Evolutionary conservation across 2,888 invertebrate genomes (phyloP).

Genomic region (Acanthosepion esculentum): DNA sequence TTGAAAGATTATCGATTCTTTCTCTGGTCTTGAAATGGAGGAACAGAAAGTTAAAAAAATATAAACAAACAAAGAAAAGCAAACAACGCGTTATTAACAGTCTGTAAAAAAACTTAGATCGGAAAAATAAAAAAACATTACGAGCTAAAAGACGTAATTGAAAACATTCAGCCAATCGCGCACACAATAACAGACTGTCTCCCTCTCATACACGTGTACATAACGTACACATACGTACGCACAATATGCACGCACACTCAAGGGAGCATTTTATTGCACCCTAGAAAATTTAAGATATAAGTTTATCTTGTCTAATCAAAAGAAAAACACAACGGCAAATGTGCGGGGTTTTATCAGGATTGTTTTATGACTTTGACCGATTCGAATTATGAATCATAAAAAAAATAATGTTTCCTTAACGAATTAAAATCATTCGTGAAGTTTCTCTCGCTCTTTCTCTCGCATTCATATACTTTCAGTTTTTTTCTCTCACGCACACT

Average conservation of each 20-base stretch:
- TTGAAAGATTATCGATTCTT: no score
- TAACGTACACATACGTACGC: neutral
- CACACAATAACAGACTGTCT: no score
- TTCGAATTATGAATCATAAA: neutral
- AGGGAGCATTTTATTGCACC: conserved; percentile 7
- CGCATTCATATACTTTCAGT: no score
- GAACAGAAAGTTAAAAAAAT: no score
- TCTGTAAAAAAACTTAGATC: no score
- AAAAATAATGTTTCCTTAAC: neutral
- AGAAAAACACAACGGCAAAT: neutral
- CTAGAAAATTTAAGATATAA: conserved; percentile 11
- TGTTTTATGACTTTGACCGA: conserved; percentile 33
- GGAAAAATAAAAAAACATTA: no score
- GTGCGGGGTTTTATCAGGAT: neutral
- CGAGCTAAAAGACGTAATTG: no score
- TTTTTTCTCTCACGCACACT: no score
- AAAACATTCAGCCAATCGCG: no score
- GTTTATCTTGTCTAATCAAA: conserved; percentile 33
- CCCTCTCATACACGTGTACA: neutral
- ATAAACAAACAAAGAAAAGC: no score
- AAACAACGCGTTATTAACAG: no score
- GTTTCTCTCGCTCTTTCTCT: neutral
- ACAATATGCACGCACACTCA: neutral
- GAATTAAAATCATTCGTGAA: neutral
- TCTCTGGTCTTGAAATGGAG: no score